These are phyloP conservation scores for Columba livia DNA, from an alignment of 2,113 vertebrate species.

Conservation along the genomic window DNA sequence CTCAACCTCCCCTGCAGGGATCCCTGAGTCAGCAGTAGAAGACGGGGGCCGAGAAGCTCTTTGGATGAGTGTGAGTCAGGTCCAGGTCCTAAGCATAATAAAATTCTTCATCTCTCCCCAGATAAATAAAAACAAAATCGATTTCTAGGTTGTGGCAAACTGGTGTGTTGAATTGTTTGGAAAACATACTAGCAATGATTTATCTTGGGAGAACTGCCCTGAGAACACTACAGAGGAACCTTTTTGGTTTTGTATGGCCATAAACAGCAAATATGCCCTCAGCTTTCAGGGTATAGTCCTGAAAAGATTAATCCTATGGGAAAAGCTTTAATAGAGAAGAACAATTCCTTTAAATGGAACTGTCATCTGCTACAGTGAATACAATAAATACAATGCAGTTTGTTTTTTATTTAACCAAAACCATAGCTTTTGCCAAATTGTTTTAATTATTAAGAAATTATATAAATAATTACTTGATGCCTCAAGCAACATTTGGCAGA, in stretches of 20 bases:
- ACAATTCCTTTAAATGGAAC: neutral
- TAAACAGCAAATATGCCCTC: neutral
- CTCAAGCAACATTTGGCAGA: neutral
- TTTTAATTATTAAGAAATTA: neutral
- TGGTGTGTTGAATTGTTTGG: neutral
- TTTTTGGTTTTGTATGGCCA: neutral
- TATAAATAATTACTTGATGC: neutral
- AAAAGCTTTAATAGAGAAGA: neutral
- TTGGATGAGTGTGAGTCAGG: neutral
- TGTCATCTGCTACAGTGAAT: neutral
- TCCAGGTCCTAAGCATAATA: neutral
- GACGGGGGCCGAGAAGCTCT: neutral
- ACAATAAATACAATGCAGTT: neutral
- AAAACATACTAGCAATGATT: neutral
- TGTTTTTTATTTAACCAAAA: neutral
- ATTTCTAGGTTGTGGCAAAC: neutral
- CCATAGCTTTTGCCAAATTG: neutral
- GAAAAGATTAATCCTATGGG: neutral
- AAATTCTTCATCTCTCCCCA: neutral
- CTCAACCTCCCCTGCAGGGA: neutral
- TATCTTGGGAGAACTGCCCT: neutral
- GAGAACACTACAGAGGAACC: neutral
- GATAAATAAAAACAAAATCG: neutral
- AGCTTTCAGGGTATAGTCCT: neutral
- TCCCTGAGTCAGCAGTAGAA: fast-evolving